Base-by-base conservation (phyloP, 2,797 vertebrate genomes). In the Poeciliopsis infans region DNA sequence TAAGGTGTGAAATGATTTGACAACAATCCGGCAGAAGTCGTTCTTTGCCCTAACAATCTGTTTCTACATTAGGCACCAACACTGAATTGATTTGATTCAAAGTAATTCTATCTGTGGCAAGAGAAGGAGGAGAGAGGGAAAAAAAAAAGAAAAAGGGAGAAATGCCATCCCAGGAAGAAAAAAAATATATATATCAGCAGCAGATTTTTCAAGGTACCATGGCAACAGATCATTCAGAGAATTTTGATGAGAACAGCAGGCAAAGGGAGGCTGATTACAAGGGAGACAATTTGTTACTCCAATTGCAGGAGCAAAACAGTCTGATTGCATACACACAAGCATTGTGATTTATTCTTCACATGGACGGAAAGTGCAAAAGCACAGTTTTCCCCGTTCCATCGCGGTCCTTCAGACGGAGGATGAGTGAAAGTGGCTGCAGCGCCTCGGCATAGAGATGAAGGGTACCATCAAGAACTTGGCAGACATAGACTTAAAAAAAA, bases 161-260 rank as follows among this genome's bases (percentile, higher is more conserved):
- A 86, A 76, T 83, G 57, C 83, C 84, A 87, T 93, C 89, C 88
- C 74, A 88, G 81, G 77, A 80, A 88, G 79, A 82, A 78, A 68
- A 73, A 76, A 76, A 82, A 31, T 2, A 61, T 70, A 61, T 70
- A 90, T 80, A 87, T 81, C 85, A 82, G 91, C 84, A 82, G 91
- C 93, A 94, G 87, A 91, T 94, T 94, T 91, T 94, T 93, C 90
- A 92, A 92, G 95, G 92, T 96, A 80, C 95, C 95, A 96, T 96
- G 94, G 95, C 94, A 96, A 96, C 96, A 87, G 92, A 85, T 89
- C 93, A 94, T 94, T 95, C 93, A 91, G 92, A 94, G 91, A 95
- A 95, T 95, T 94, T 91, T 95, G 94, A 96, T 96, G 93, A 95
- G 95, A 93, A 92, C 93, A 93, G 91, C 93, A 91, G 90, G 91